These are phyloP conservation scores for Donacobius atricapilla DNA, from an alignment of 2,113 vertebrate genomes.

Conservation along the genomic window DNA sequence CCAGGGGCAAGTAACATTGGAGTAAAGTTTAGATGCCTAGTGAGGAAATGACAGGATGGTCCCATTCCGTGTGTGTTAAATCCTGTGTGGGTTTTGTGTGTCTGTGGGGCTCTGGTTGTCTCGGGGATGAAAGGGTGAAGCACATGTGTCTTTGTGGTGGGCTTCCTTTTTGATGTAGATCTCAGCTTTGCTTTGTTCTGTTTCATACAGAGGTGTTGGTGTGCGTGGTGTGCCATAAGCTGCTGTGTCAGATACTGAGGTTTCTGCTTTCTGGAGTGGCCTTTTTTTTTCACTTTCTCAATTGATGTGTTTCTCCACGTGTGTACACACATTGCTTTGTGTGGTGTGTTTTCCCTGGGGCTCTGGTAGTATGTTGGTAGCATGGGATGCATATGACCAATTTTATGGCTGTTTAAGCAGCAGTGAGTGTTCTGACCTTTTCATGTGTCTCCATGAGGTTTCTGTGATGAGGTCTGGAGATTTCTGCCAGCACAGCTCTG, in stretches of 20 bases:
- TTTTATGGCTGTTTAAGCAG: neutral
- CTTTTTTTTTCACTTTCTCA: neutral
- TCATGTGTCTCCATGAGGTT: conserved; percentile 12
- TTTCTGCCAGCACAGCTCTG: conserved; percentile 35
- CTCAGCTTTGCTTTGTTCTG: conserved; percentile 31
- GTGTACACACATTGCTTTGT: neutral
- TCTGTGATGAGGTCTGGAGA: neutral
- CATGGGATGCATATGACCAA: neutral
- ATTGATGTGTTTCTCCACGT: neutral
- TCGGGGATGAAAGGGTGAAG: conserved; percentile 28
- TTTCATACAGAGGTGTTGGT: neutral
- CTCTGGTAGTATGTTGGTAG: neutral
- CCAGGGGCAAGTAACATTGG: conserved; percentile 26
- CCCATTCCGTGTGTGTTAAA: neutral
- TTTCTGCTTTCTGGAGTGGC: neutral
- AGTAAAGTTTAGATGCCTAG: conserved; percentile 6
- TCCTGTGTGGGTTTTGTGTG: neutral
- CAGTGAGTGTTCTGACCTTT: conserved; percentile 13
- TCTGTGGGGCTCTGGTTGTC: neutral
- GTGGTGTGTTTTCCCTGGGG: neutral
- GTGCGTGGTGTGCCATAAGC: neutral
- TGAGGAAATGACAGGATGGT: neutral
- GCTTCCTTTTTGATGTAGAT: conserved; percentile 36
- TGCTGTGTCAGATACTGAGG: neutral
- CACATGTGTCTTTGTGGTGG: conserved; percentile 53